Conservation (phyloP, 2,888 invertebrate species). For the Parnassius glacialis region DNA sequence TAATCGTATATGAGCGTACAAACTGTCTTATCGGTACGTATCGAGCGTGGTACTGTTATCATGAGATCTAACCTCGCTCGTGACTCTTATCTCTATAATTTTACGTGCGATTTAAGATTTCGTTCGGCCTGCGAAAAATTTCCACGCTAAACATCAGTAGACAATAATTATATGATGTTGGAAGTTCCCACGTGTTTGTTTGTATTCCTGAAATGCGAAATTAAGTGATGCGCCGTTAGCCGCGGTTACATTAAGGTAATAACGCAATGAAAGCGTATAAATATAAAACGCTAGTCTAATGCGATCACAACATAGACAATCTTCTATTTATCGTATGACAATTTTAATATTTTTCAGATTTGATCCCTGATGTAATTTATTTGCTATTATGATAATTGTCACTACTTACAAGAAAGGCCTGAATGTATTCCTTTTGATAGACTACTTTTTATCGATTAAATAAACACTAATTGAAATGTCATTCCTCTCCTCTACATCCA, state of each 20-base stretch:
- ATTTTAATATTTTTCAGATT: too few species aligned
- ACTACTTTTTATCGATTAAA: too few species aligned
- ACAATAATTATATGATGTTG: conserved; percentile 30
- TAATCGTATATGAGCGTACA: too few species aligned
- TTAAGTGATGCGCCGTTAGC: conserved; percentile 57
- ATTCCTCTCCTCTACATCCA: too few species aligned
- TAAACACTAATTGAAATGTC: too few species aligned
- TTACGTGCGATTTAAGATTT: conserved; percentile 21
- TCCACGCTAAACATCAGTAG: conserved; percentile 8
- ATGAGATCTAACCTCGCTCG: conserved; percentile 18
- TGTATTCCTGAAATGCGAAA: conserved; percentile 58
- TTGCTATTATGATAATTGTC: too few species aligned
- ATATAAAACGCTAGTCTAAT: conserved; percentile 1
- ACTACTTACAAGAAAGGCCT: too few species aligned
- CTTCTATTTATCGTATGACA: too few species aligned
- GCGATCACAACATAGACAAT: too few species aligned
- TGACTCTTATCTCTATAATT: conserved; percentile 26
- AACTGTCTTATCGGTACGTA: conserved; percentile 16
- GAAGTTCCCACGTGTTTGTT: conserved; percentile 63
- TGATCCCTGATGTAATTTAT: too few species aligned
- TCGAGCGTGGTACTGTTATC: conserved; percentile 11
- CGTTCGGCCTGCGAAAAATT: conserved; percentile 22
- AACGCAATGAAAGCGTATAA: conserved; percentile 12
- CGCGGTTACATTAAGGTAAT: conserved; percentile 32
- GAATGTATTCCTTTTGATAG: too few species aligned